Evolutionary conservation across 2,113 vertebrate species (phyloP), one percentile per base, ranked within the genome.

Genomic region (Siniperca chuatsi): DNA sequence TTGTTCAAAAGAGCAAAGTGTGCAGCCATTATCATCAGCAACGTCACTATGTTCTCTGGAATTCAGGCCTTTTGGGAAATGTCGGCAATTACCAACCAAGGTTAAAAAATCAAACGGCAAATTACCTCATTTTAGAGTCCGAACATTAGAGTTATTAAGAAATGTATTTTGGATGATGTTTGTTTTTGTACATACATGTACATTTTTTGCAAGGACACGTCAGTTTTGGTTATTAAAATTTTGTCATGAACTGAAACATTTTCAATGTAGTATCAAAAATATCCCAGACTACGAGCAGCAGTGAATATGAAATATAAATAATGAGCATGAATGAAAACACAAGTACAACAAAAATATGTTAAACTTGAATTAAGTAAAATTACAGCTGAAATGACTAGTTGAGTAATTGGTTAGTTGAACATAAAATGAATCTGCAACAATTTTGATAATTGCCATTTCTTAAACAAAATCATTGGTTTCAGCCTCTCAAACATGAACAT

Each of bases 81-180:
- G 10, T 23, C 35, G 73, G 18, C 25, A 8, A 2, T 35, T 7
- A 52, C 16, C 29, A 52, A 10, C 37, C 37, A 54, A 18, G 1
- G 23, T 16, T 8, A 73, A 58, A 40, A 16, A 29, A 29, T 69
- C 2, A 23, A 58, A 74, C 21, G 0, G 10, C 13, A 42, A 25
- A 20, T 57, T 1, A 57, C 2, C n/a, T 74, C 16, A 44, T 0
- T 8, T 33, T 21, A 60, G 15, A 46, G n/a, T 11, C 4, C 0
- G 3, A 57, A 57, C 35, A 18, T 4, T 6, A 20, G 2, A 5
- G 4, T 61, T 33, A 20, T 25, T 18, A 18, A 44, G 1, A 40
- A 1, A 1, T 44, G 1, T 5, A 3, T 37, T 25, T 69, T 11
- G 0, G 4, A 7, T 23, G 0, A 2, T 23, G 8, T 71, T 13